phyloP scores from a whole-genome alignment of 2,797 vertebrate species.

The Pseudochirops corinnae region DNA sequence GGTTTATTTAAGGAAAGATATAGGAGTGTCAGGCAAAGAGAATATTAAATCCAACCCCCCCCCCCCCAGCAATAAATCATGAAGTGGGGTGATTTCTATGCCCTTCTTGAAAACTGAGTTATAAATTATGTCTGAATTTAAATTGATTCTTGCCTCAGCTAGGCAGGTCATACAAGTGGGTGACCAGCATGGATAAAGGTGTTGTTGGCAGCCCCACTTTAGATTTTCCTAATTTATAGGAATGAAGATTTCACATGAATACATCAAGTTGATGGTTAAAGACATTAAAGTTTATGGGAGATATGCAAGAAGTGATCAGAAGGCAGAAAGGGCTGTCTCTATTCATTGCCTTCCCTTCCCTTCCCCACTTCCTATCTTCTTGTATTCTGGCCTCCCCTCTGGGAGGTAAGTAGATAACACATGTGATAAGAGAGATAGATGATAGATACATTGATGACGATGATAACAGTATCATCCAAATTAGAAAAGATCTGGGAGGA shows the following conservation, averaged over 20 bases:
- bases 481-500: background rate
- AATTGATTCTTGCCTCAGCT: accelerated
- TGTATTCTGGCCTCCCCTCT: background rate
- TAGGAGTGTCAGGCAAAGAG: background rate
- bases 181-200: background rate
- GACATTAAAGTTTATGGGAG: background rate
- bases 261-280: background rate
- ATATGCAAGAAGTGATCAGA: background rate
- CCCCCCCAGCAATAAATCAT: background rate
- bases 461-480: background rate
- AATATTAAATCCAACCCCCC: background rate
- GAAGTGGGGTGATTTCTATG: background rate
- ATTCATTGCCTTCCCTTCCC: too few species aligned
- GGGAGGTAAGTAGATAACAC: background rate
- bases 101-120: background rate
- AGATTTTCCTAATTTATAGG: constrained; percentile 4
- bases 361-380: background rate
- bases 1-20: background rate
- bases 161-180: background rate
- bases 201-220: background rate
- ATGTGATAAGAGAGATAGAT: background rate
- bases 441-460: background rate
- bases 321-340: background rate
- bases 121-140: background rate
- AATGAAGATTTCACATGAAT: background rate